Percentiles rank a stretch among this genome's conserved stretches.
Evolutionary conservation across 2,888 invertebrate species (phyloP).

Genomic region (Phlogophora meticulosa): DNA sequence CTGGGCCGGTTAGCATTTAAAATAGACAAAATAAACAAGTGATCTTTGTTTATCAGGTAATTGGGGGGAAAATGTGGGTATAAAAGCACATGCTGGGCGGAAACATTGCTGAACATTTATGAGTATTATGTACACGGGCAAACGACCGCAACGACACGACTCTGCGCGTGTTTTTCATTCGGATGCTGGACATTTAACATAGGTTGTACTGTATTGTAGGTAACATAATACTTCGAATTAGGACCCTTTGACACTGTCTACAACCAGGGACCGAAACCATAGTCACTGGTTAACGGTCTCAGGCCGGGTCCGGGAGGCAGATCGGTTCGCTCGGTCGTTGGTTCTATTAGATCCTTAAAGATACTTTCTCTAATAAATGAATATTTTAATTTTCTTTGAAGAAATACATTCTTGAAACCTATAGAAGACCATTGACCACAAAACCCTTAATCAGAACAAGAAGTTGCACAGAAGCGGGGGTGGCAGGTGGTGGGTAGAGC

Average conservation of each 20-base stretch:
- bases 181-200: no score
- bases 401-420: neutral
- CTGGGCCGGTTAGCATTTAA: slow-evolving; percentile 19
- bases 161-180: no score
- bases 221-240: neutral
- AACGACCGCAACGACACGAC: no score
- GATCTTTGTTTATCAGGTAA: neutral
- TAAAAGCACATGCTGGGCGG: slow-evolving; percentile 37
- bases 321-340: neutral
- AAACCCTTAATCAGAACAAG: slow-evolving; percentile 11
- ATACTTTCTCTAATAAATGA: no score
- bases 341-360: neutral
- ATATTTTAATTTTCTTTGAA: no score
- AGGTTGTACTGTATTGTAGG: no score
- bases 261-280: neutral
- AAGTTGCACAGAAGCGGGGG: slow-evolving; percentile 33
- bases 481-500: neutral
- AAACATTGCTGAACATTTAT: slow-evolving; percentile 29
- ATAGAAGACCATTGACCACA: neutral
- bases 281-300: neutral
- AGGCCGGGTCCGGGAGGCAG: neutral
- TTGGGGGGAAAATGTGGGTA: slow-evolving; percentile 1
- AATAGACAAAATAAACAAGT: slow-evolving; percentile 3
- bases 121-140: no score
- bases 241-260: neutral